These are phyloP conservation scores for Limnephilus rhombicus DNA, from an alignment of 2,888 invertebrate genomes.

Conservation along the genomic window DNA sequence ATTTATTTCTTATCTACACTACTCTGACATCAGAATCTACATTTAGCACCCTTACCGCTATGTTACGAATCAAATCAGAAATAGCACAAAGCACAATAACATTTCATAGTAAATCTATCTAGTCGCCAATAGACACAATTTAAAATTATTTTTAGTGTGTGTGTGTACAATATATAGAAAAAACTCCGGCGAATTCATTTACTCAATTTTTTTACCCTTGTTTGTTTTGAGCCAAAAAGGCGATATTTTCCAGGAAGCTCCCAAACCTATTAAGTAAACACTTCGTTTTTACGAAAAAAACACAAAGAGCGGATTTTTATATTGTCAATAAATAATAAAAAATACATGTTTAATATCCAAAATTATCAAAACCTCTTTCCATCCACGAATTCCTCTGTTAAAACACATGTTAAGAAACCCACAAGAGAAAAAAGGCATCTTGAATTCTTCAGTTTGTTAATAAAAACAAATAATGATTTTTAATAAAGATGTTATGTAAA, in stretches of 20 bases:
- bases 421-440: not conserved
- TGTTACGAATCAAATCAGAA: too few species aligned
- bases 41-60: too few species aligned
- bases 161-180: too few species aligned
- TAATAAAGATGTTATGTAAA: conserved; percentile 43
- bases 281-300: too few species aligned
- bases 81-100: too few species aligned
- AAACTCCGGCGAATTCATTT: not conserved
- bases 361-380: not conserved
- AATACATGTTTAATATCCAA: not conserved
- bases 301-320: not conserved
- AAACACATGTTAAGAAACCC: not conserved
- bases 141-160: too few species aligned
- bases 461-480: conserved; percentile 28
- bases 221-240: not conserved
- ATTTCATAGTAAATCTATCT: too few species aligned
- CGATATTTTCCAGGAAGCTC: not conserved
- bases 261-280: not conserved
- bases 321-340: not conserved
- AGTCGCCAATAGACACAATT: too few species aligned
- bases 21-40: fast-evolving
- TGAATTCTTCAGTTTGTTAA: not conserved
- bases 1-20: too few species aligned
- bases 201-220: too few species aligned
- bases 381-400: not conserved